Evolutionary conservation across 2,113 vertebrate genomes (phyloP).

Genomic region (Axis porcinus): DNA sequence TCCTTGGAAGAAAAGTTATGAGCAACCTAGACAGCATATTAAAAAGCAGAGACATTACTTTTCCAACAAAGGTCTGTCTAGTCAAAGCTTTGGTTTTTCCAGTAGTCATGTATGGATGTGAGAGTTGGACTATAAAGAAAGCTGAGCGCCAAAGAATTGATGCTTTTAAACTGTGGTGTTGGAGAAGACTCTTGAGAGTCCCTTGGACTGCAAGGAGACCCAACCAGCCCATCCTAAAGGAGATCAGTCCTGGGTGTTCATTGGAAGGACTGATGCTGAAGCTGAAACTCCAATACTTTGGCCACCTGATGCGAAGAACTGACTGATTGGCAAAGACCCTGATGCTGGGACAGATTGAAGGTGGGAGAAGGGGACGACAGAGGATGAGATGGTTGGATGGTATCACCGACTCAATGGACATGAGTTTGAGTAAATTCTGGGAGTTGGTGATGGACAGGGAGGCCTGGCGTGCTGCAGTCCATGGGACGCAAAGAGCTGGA

Average conservation of each 20-base stretch:
- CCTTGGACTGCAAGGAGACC: neutral
- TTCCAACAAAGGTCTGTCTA: neutral
- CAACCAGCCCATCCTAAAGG: neutral
- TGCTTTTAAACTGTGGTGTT: neutral
- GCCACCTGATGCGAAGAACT: neutral
- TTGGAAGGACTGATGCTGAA: neutral
- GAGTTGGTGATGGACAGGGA: neutral
- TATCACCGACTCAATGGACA: neutral
- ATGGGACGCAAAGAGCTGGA: fast-evolving
- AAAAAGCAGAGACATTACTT: neutral
- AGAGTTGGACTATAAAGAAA: neutral
- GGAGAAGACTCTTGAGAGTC: neutral
- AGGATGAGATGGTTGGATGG: neutral
- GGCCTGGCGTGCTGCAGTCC: neutral
- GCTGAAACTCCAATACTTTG: neutral
- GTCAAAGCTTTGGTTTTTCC: neutral
- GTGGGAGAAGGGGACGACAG: neutral
- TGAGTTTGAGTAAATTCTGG: neutral
- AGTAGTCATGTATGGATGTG: neutral
- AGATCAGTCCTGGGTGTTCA: neutral
- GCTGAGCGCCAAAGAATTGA: fast-evolving
- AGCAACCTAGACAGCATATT: neutral
- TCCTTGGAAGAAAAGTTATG: neutral
- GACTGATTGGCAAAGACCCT: neutral
- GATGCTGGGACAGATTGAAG: neutral